Conservation (phyloP, 2,113 vertebrate species). For the Pelodiscus sinensis region DNA sequence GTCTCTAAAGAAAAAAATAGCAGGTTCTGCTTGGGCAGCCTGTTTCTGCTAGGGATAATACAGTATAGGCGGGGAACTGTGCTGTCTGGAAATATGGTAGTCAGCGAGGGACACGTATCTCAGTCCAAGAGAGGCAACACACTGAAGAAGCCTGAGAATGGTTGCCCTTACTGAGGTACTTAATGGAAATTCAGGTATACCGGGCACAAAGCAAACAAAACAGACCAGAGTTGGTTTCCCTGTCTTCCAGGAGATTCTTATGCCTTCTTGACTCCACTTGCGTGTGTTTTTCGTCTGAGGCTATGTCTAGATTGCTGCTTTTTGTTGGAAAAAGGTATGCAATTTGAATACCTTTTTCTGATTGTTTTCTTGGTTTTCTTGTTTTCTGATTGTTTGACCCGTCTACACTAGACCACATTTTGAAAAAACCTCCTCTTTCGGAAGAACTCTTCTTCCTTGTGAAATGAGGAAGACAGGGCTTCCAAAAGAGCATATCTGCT, state of each 20-base stretch:
- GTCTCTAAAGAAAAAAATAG: background rate
- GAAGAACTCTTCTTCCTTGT: too few species aligned
- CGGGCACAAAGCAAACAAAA: background rate
- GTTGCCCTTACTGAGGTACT: background rate
- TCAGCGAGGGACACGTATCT: background rate
- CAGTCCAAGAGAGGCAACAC: background rate
- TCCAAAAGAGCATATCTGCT: too few species aligned
- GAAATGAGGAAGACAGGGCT: too few species aligned
- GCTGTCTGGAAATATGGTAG: background rate
- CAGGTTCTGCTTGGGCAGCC: background rate
- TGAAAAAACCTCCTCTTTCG: too few species aligned
- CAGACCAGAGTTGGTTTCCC: fast-evolving
- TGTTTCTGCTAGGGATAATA: background rate
- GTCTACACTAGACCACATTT: too few species aligned
- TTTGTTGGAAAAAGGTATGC: too few species aligned
- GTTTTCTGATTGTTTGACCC: too few species aligned
- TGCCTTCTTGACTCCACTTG: background rate
- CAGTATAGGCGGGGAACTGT: background rate
- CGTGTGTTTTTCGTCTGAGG: background rate
- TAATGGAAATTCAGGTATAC: background rate
- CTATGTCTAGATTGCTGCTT: too few species aligned
- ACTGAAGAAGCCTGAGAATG: background rate
- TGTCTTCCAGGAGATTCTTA: fast-evolving
- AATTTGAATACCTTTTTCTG: too few species aligned
- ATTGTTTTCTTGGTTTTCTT: too few species aligned